Base-by-base conservation (phyloP, 2,797 vertebrate genomes). In the Catostomus latipinnis region DNA sequence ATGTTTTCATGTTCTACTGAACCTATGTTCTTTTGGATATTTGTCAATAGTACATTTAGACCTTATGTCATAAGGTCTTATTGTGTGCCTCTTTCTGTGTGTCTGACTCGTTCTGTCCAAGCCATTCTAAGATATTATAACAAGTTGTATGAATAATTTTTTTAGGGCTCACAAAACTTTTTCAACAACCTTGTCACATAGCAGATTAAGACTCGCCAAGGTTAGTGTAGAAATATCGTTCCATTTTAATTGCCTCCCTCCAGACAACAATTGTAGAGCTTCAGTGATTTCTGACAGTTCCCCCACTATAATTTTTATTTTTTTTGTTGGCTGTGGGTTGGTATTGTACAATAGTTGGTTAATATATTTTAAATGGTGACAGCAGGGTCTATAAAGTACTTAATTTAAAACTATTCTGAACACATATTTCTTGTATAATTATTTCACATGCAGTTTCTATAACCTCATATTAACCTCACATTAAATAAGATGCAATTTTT, bases 221-320 rank as follows among this genome's bases (percentile, higher is more conserved):
- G 77, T 69, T 76, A 70, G 58, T 14, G 1, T 62, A 70, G 71
- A 74, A 68, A 72, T 81, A 60, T 71, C 63, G 1, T 53, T 73
- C 57, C 63, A 60, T 77, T 82, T 82, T 70, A 85, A 85, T 74
- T 45, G 62, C 63, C 65, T 74, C 49, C 57, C 68, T 80, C 49
- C 68, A 73, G 61, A 76, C 76, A 60, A 62, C 56, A 71, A n/a
- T 74, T 61, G 61, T 45, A 80, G 48, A 74, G 68, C 58, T 48
- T 48, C 54, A 48, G 56, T 72, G 13, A 72, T 72, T 48, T 58
- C 70, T 72, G 14, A 6, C 56, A 13, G 54, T 48, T 72, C 43
- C 70, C 6, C 34, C 34, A 22, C 22, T 22, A 1, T 22, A 22
- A 22, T 34, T 34, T 22, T 22, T 22, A 0, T 22, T 22, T 4